Base-by-base conservation (phyloP, 92 coral and sea anemone genomes). In the Palythoa grandiflora region DNA sequence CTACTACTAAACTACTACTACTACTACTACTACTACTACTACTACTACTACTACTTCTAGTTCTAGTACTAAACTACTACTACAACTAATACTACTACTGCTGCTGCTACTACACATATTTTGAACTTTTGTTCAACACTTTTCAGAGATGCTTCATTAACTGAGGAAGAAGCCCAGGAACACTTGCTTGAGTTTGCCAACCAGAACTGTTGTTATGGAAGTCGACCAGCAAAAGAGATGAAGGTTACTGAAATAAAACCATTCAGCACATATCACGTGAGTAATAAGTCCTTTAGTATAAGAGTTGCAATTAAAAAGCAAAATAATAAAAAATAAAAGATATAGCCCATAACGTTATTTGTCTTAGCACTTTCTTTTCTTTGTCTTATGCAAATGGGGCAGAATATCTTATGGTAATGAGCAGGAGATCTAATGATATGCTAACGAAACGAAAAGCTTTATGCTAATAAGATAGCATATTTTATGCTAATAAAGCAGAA, bases 211-310 rank as follows among this genome's bases (percentile, higher is more conserved):
- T 87, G 90, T 57, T 87, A 65, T 79, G 90, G 87, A n/a, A 61
- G 47, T 44, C 57, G 79, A 10, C 90, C 90, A 0, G 90, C 90
- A 39, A 79, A 79, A 36, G 79, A 87, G 73, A 87, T 87, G 90
- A 77, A 52, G 8, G 79, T 87, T 53, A 59, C 71, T 5, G 90
- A 87, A 16, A 79, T 87, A n/a, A 50, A 38, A 35, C 79, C 90
- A 17, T 66, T 84, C 44, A 87, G 90, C 75, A 84, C 90, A 16
- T 87, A 87, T 77, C 90, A 87, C 68, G 90, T 87, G 75, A 87
- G 90, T 73, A 51, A 3, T 44, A 8, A 44, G 50, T 44, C 50
- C 28, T 28, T 28, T 28, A 28, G 28, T 28, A 0, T 28, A 28
- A 28, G 28, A 28, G 28, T 28, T 28, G 28, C 28, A 28, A 28